Evolutionary conservation across 37 sponge, comb jelly and placozoan species (phyloP), one percentile per base, ranked within the genome.

Genomic region (Cladorhizidae sp.): DNA sequence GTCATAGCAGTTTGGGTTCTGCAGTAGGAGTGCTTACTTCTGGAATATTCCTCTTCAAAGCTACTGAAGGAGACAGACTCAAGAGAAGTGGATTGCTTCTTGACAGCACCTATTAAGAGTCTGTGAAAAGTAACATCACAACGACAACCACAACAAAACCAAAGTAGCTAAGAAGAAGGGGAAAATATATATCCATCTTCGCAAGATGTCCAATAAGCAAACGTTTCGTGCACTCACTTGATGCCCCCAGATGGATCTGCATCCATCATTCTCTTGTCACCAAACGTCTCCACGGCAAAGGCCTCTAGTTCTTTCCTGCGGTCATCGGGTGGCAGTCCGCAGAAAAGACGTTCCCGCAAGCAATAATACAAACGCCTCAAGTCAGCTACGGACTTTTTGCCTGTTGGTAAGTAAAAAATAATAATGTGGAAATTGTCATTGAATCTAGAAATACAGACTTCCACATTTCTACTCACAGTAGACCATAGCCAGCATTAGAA

Each of bases 11-110:
- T 45, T 9, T 45, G 49, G 9, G 8, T 12, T 12, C 49, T 12
- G 49, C 5, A 42, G 71, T 14, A 18, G 6, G 61, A 17, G 61
- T 59, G 61, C 81, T 71, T 58, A 81, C 81, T 22, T 5, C 22
- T 36, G 14, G 72, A 71, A 62, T 57, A 57, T 39, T 81, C 72
- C 15, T 70, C 81, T 54, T 71, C 20, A 25, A 72, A 57, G 77
- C 81, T 87, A 52, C 76, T 87, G 77, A 87, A 87, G 69, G 76
- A 65, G 3, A 75, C 35, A 1, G 69, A 45, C 43, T 87, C 37
- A 41, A 87, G 61, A 9, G 42, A 22, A 20, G 87, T 86, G 6
- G 82, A 73, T 20, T 41, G 40, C 58, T 81, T 87, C 51, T 81
- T 57, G 2, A 81, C 81, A 37, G 88, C 82, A 50, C 54, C 69